Percentiles rank a stretch among this genome's conserved stretches.
These are phyloP conservation scores for Bucco capensis DNA, from an alignment of 2,113 vertebrate genomes.

Conservation along the genomic window DNA sequence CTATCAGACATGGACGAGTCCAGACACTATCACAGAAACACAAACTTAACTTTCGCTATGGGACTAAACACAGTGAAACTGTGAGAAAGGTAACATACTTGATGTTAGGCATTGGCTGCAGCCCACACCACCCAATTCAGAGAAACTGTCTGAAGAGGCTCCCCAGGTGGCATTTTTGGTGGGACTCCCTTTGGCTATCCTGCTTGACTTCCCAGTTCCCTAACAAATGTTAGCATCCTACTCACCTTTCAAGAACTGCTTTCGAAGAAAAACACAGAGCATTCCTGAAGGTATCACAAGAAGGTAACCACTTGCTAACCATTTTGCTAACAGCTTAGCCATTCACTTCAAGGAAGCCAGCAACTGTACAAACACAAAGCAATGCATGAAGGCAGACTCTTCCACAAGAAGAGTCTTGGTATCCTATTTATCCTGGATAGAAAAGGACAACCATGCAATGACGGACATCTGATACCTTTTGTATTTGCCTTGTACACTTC, in stretches of 20 bases:
- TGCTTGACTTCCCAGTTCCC: background rate
- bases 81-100: background rate
- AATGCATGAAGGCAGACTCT: background rate
- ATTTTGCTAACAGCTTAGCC: background rate
- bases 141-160: background rate
- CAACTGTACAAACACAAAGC: background rate
- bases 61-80: background rate
- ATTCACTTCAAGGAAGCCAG: background rate
- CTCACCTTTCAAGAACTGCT: background rate
- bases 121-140: background rate
- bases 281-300: background rate
- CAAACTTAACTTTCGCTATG: background rate
- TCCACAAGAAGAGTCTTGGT: background rate
- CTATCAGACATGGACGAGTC: background rate
- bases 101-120: background rate
- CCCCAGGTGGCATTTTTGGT: background rate
- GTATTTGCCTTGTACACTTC: background rate
- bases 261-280: background rate
- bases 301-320: background rate
- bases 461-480: background rate
- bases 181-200: background rate
- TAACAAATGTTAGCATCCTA: background rate
- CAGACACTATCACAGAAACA: background rate
- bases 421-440: background rate
- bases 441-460: background rate